These are phyloP conservation scores for Kradibia gibbosae DNA, from an alignment of 1,140 invertebrate species.

Conservation along the genomic window DNA sequence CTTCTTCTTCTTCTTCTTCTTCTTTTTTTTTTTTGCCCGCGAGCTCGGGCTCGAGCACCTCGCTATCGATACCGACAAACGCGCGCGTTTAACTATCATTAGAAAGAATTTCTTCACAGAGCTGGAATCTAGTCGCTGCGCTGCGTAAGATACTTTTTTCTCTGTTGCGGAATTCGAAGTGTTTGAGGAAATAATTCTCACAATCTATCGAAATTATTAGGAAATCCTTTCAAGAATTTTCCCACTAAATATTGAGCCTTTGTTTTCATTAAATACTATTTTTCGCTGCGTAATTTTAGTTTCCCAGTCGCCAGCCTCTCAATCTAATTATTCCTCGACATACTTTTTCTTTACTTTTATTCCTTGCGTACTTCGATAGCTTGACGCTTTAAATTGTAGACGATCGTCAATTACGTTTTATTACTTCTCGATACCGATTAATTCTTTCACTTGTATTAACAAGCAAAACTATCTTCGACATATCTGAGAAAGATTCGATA, in stretches of 20 bases:
- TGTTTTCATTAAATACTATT: neutral
- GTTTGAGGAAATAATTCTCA: neutral
- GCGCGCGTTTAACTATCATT: constrained; percentile 32
- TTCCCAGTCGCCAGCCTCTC: neutral
- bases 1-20: no score
- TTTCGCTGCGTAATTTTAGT: neutral
- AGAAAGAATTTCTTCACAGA: constrained; percentile 22
- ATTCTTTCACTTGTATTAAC: no score
- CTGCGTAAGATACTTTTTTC: neutral
- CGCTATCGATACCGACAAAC: constrained; percentile 34
- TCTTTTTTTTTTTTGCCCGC: no score
- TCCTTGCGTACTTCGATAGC: no score
- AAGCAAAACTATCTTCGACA: no score
- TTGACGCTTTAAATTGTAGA: no score
- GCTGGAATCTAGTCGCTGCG: constrained; percentile 19
- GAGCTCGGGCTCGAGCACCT: neutral
- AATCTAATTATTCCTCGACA: neutral
- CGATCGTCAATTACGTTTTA: no score
- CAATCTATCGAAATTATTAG: neutral
- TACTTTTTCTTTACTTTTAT: no score
- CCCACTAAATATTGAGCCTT: no score
- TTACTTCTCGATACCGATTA: no score
- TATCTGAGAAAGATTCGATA: no score
- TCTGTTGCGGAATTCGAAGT: constrained; percentile 13
- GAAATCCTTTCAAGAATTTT: neutral